Evolutionary conservation across 2,888 invertebrate genomes (phyloP), one percentile per base, ranked within the genome.

Genomic region (Julus scanicus): DNA sequence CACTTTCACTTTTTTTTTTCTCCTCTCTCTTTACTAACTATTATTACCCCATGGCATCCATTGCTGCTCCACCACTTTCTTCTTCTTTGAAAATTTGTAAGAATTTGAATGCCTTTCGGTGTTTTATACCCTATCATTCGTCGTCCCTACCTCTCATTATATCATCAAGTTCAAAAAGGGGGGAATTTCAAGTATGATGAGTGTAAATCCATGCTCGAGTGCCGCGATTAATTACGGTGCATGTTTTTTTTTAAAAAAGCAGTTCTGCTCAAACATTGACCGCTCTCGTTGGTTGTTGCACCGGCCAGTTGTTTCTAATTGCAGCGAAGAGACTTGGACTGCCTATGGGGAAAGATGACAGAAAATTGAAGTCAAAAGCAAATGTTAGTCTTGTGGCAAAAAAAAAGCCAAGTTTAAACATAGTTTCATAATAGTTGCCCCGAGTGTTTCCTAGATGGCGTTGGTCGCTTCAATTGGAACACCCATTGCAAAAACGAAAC

Each of bases 21-120:
- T 48, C 11, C 48, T 48, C 11, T n/a, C 6, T 6, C 20, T n/a
- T 17, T 20, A n/a, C n/a, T 20, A 20, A 63, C 20, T 63, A 63
- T 63, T 63, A 48, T 48, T 20, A n/a, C 63, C 57, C 63, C 63
- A 20, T 63, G 63, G 63, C 63, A 63, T 63, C 63, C 63, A 17
- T 63, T 20, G 63, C 20, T 63, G 63, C 20, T 63, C 63, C 63
- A 20, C 63, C 63, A 63, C 63, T n/a, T 29, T 29, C 29, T 29
- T 29, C 29, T 29, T 63, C 63, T 63, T 63, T 20, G 8, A 17
- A 63, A 20, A 63, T 63, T 63, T 63, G 63, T 20, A 63, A 63
- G 63, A 63, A n/a, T 63, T 63, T 63, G 63, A 63, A 63, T 63
- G 63, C 63, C 63, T 63, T 63, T 63, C 63, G 63, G 63, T 63